Percentiles rank a stretch among this genome's conserved stretches.
phyloP scores from a whole-genome alignment of 1,140 invertebrate species.

The Tribolium madens region DNA sequence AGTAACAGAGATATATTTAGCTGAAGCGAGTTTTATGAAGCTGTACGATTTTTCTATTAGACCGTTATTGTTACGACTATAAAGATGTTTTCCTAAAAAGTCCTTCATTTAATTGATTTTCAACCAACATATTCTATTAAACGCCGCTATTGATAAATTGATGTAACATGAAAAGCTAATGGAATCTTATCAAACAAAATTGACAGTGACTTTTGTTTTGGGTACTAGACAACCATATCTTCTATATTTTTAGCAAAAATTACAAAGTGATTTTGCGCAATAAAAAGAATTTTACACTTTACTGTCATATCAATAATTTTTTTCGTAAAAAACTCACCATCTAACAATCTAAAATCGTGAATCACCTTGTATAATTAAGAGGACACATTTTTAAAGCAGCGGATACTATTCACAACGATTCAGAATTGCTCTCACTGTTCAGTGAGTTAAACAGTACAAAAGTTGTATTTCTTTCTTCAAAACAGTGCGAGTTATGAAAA shows the following conservation, averaged over 20 bases:
- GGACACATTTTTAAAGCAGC: too few relatives aligned
- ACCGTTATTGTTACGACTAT: neutral
- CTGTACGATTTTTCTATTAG: neutral
- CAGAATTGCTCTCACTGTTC: too few relatives aligned
- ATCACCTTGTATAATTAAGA: too few relatives aligned
- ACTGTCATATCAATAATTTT: too few relatives aligned
- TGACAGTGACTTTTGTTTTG: neutral
- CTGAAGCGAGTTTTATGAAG: neutral
- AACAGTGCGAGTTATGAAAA: too few relatives aligned
- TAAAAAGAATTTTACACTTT: too few relatives aligned
- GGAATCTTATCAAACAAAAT: neutral
- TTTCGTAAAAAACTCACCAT: too few relatives aligned
- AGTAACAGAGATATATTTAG: neutral
- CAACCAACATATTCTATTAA: neutral
- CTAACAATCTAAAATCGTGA: too few relatives aligned
- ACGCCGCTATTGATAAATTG: neutral
- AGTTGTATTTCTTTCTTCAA: too few relatives aligned
- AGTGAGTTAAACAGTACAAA: too few relatives aligned
- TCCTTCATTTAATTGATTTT: neutral
- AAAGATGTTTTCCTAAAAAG: neutral
- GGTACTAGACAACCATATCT: neutral
- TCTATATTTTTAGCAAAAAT: neutral
- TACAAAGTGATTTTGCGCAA: too few relatives aligned
- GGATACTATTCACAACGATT: too few relatives aligned
- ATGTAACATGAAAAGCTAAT: neutral